Evolutionary conservation across 2,113 vertebrate species (phyloP).

Genomic region (Hymenochirus boettgeri): DNA sequence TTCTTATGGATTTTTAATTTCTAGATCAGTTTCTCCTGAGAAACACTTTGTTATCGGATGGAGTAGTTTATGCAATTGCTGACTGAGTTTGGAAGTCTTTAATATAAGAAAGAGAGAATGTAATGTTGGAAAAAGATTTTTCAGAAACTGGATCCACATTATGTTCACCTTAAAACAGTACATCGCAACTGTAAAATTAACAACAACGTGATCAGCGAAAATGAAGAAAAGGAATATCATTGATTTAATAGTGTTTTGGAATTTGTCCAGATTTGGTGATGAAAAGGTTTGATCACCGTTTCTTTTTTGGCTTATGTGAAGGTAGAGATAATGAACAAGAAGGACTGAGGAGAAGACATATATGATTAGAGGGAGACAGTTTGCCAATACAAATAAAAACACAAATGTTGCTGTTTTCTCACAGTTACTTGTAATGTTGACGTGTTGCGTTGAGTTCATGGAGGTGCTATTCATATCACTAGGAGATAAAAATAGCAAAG

Average conservation of each 20-base stretch:
- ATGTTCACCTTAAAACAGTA: neutral
- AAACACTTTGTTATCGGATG: neutral
- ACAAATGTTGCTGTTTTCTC: neutral
- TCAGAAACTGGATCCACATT: neutral
- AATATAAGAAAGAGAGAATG: constrained; percentile 5
- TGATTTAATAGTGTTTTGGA: neutral
- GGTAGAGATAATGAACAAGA: neutral
- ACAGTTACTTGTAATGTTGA: no score
- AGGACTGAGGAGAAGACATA: neutral
- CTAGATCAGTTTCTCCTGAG: neutral
- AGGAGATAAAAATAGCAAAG: neutral
- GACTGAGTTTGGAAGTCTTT: neutral
- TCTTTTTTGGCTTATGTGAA: neutral
- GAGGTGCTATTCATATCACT: neutral
- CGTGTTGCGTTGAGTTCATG: neutral
- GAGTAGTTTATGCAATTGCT: neutral
- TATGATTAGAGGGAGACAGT: neutral
- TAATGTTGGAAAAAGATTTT: neutral
- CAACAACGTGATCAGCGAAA: neutral
- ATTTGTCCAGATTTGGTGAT: neutral
- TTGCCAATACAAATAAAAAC: neutral
- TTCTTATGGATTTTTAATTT: no score
- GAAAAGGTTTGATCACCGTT: neutral
- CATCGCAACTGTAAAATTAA: neutral
- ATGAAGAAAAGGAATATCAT: neutral